Evolutionary conservation across 2,888 invertebrate genomes (phyloP), one percentile per base, ranked within the genome.

Genomic region (Athripsodes cinereus): DNA sequence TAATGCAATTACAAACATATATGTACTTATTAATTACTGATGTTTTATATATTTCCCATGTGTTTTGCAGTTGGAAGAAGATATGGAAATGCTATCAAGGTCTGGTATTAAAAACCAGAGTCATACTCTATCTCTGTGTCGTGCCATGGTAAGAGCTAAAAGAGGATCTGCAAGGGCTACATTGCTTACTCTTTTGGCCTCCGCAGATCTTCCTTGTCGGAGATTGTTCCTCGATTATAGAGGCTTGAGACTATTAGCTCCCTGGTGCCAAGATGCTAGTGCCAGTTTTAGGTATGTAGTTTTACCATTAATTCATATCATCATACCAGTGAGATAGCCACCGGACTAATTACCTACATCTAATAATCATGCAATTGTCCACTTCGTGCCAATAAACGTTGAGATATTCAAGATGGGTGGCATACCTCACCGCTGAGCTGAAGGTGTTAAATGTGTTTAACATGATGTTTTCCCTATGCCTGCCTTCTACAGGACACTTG

Each of bases 101-200:
- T 86, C 87, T 40, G 93, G 93, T 0, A 78, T 97, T 54, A 90
- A 92, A 72, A 95, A 94, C 74, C 89, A 93, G 69, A 84, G 86
- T 18, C 94, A 96, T 68, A 96, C 96, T 0, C 78, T 97, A 52
- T 89, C 89, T 10, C 76, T 97, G 50, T 92, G 92, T 65, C 86
- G 97, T 57, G 82, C 96, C 58, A 94, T 97, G 86, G 93, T 97
- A 19, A 84, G 96, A 8, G 94, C 93, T 1, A 92, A 95, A 75
- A 86, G 90, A 62, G 77, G 85, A 2, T 83, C 85, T 64, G 88
- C 92, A 50, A 83, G 94, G 63, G 78, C 82, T 62, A 83, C 88
- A 58, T 74, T 97, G 2, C 76, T 97, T 64, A 81, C 87, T 13
- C 80, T 96, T 40, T 78, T 97, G 59, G 83, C 90, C 58, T 84